phyloP scores from a whole-genome alignment of 2,888 invertebrate species.

The Calliphora vomitoria region DNA sequence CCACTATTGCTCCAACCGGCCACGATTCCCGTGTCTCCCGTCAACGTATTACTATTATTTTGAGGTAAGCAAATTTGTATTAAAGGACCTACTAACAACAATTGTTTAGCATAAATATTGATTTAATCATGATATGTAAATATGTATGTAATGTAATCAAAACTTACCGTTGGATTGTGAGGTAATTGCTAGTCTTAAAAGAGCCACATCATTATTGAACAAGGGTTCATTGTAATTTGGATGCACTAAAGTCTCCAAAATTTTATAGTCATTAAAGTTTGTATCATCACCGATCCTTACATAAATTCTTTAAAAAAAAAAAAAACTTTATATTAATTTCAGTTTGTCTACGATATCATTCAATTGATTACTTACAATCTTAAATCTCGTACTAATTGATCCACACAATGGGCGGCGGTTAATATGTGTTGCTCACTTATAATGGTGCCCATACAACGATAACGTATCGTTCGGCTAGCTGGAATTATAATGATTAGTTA shows the following conservation, averaged over 20 bases:
- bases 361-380: slow-evolving; percentile 81
- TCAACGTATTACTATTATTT: slow-evolving; percentile 76
- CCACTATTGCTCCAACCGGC: slow-evolving; percentile 92
- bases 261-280: slow-evolving; percentile 80
- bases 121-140: neutral
- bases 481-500: slow-evolving; percentile 44
- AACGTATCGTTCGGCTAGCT: slow-evolving; percentile 81
- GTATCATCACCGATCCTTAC: slow-evolving; percentile 87
- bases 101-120: neutral
- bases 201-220: slow-evolving; percentile 85
- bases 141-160: neutral
- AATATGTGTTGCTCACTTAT: slow-evolving; percentile 88
- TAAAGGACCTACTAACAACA: slow-evolving; percentile 58
- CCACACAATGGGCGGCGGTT: slow-evolving; percentile 91
- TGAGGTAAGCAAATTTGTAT: slow-evolving; percentile 86
- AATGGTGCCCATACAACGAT: slow-evolving; percentile 87
- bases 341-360: neutral
- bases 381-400: slow-evolving; percentile 85
- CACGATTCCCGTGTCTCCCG: slow-evolving; percentile 86
- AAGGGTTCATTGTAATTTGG: slow-evolving; percentile 85
- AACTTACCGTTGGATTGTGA: slow-evolving; percentile 79
- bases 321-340: slow-evolving; percentile 62
- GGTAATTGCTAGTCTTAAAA: slow-evolving; percentile 75
- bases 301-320: slow-evolving; percentile 84
- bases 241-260: slow-evolving; percentile 82